phyloP scores from a whole-genome alignment of 2,888 invertebrate genomes.

The Sclerodermus sp. region DNA sequence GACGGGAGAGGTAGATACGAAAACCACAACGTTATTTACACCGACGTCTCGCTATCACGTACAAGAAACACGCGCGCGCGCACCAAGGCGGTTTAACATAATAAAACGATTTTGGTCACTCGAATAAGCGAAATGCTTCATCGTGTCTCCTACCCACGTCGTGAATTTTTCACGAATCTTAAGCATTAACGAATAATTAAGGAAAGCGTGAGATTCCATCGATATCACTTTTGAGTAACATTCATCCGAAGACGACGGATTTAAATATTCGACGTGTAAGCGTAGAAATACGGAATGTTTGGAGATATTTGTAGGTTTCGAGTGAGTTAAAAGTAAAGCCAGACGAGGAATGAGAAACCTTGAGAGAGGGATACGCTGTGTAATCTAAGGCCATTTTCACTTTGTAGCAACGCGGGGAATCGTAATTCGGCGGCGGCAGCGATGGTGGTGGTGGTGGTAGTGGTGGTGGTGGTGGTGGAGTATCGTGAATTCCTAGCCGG shows the following conservation, averaged over 20 bases:
- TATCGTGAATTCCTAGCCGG: constrained; percentile 22
- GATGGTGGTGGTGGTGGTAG: too few species aligned
- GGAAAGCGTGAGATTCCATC: too few species aligned
- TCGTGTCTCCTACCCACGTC: too few species aligned
- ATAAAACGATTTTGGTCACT: constrained; percentile 21
- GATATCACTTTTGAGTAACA: too few species aligned
- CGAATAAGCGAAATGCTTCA: not conserved
- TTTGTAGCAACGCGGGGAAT: constrained; percentile 18
- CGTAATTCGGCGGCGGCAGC: constrained; percentile 18
- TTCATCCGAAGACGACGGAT: too few species aligned
- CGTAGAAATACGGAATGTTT: too few species aligned
- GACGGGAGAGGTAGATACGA: not conserved
- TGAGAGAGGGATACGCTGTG: constrained; percentile 1
- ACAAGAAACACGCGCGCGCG: not conserved
- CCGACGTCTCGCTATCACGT: not conserved
- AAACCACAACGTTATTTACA: not conserved
- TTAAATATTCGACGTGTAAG: too few species aligned
- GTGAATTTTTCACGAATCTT: too few species aligned
- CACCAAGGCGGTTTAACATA: constrained; percentile 14
- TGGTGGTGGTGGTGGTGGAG: constrained; percentile 7
- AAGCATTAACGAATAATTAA: too few species aligned
- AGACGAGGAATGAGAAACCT: not conserved
- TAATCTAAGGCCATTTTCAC: constrained; percentile 13
- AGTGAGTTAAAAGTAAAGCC: not conserved
- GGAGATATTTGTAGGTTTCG: not conserved